Conservation (phyloP, 2,797 vertebrate genomes). For the Okamejei kenojei region DNA sequence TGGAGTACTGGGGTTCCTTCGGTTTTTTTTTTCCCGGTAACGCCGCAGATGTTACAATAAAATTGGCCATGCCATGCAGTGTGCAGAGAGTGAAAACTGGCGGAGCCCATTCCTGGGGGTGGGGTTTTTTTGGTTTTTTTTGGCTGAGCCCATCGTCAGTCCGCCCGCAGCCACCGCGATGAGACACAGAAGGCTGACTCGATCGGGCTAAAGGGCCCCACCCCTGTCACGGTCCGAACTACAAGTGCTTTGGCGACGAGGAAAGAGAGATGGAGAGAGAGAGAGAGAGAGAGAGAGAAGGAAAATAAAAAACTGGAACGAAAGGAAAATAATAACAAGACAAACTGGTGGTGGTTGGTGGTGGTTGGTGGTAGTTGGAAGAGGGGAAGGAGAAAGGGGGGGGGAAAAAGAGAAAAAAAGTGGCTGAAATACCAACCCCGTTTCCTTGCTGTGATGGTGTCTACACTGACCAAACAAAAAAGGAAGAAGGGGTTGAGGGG, state of each 20-base stretch:
- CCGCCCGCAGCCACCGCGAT: constrained; percentile 71
- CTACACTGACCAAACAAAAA: constrained; percentile 69
- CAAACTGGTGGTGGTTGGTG: background rate
- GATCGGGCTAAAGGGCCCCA: constrained; percentile 43
- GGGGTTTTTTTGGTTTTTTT: background rate
- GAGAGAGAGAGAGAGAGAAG: constrained; percentile 32
- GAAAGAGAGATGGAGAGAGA: constrained; percentile 12
- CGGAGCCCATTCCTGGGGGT: constrained; percentile 59
- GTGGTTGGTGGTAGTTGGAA: background rate
- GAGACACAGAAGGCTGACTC: constrained; percentile 52
- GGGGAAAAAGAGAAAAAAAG: constrained; percentile 42
- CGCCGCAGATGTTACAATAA: constrained; percentile 39
- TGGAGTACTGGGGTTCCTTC: constrained; percentile 42
- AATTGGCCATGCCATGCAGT: constrained; percentile 84
- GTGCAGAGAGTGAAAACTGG: constrained; percentile 73
- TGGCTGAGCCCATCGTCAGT: constrained; percentile 72
- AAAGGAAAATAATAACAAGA: constrained; percentile 27
- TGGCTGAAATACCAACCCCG: constrained; percentile 60
- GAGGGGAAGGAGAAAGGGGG: background rate
- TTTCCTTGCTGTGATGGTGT: constrained; percentile 73
- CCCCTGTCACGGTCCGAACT: constrained; percentile 49
- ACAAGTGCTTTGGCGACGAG: constrained; percentile 33
- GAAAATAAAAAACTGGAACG: constrained; percentile 42
- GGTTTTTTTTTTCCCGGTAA: background rate
- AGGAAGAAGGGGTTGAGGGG: constrained; percentile 49